Conservation (phyloP, 2,113 vertebrate species). For the Argyrosomus japonicus region DNA sequence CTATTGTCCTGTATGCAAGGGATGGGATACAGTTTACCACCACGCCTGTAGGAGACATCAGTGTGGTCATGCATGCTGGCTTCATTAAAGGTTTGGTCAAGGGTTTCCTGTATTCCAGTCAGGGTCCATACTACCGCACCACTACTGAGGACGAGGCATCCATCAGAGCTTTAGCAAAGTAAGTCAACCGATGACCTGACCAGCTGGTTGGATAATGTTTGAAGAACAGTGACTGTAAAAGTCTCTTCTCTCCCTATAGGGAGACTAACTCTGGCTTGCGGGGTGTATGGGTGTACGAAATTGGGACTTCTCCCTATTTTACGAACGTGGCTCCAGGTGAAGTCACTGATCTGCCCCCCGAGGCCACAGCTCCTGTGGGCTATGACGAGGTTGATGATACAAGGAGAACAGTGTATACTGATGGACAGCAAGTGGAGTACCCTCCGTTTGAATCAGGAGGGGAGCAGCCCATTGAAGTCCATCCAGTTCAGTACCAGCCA, state of each 20-base stretch:
- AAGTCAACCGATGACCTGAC: slow-evolving; percentile 63
- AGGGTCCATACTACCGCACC: slow-evolving; percentile 87
- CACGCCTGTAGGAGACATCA: slow-evolving; percentile 75
- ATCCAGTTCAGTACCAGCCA: slow-evolving; percentile 80
- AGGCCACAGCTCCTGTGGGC: slow-evolving; percentile 11
- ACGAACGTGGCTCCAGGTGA: slow-evolving; percentile 84
- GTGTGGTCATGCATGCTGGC: slow-evolving; percentile 83
- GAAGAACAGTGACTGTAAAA: neutral
- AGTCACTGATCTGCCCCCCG: slow-evolving; percentile 69
- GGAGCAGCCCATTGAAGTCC: slow-evolving; percentile 58
- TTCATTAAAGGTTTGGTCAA: slow-evolving; percentile 88
- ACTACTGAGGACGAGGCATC: slow-evolving; percentile 85
- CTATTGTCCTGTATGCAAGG: slow-evolving; percentile 91
- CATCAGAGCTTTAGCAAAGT: slow-evolving; percentile 88
- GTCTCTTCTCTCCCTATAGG: slow-evolving; percentile 72
- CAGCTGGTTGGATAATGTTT: neutral
- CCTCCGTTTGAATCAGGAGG: slow-evolving; percentile 47
- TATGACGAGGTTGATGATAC: neutral
- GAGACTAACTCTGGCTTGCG: slow-evolving; percentile 90
- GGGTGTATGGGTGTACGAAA: slow-evolving; percentile 93
- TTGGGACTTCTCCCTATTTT: slow-evolving; percentile 87
- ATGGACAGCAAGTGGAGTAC: slow-evolving; percentile 57
- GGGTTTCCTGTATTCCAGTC: slow-evolving; percentile 81
- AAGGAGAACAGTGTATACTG: slow-evolving; percentile 24
- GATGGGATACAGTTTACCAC: slow-evolving; percentile 89